phyloP scores from a whole-genome alignment of 30 jellyfish, hydroid and myxozoan genomes.

The Catostylus mosaicus region DNA sequence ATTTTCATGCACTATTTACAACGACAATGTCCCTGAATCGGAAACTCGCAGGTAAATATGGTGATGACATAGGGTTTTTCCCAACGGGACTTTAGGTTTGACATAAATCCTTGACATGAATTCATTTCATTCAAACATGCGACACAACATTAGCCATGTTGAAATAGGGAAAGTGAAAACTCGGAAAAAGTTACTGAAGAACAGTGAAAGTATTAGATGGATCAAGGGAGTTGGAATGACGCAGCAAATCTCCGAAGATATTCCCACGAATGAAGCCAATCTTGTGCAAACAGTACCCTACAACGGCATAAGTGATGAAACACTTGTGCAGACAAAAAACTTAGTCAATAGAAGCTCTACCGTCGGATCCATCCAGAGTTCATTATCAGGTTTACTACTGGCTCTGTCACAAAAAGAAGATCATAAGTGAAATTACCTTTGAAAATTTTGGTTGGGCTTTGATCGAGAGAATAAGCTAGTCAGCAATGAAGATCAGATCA shows the following conservation, averaged over 20 bases:
- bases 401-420: constrained; percentile 17
- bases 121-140: too few relatives aligned
- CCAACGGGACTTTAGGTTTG: too few relatives aligned
- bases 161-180: constrained; percentile 15
- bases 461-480: constrained; percentile 33
- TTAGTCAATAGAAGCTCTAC: constrained; percentile 29
- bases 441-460: constrained; percentile 32
- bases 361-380: constrained; percentile 19
- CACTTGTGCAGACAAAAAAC: too few relatives aligned
- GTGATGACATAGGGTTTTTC: too few relatives aligned
- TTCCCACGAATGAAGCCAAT: constrained; percentile 43
- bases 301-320: too few relatives aligned
- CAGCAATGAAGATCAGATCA: too few relatives aligned
- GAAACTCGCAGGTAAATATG: too few relatives aligned
- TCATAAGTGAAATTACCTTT: constrained; percentile 15
- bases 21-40: too few relatives aligned
- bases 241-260: constrained; percentile 38
- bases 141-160: too few relatives aligned
- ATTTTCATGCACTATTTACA: too few relatives aligned
- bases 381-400: too few relatives aligned
- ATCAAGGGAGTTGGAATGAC: constrained; percentile 33
- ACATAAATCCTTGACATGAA: too few relatives aligned
- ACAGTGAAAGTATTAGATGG: neutral
- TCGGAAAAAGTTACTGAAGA: constrained; percentile 22
- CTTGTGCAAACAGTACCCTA: neutral